Percentiles rank a stretch among this genome's conserved stretches.
phyloP scores from a whole-genome alignment of 2,888 invertebrate genomes.

The Ophion obscuratus region DNA sequence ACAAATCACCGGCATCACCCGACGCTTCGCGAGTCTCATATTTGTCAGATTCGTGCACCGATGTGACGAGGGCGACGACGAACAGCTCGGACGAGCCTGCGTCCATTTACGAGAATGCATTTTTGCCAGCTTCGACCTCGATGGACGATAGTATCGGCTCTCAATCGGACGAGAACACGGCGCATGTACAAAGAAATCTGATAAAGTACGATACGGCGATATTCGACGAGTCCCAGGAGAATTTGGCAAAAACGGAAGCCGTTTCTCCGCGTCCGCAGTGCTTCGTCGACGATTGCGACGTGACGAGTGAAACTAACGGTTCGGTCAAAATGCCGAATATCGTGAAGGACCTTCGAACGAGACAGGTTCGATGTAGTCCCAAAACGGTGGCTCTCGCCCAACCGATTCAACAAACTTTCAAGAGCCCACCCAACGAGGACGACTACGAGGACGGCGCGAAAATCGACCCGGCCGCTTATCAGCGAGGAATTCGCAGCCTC shows the following conservation, averaged over 20 bases:
- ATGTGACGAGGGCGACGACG: not conserved
- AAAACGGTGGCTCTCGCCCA: not conserved
- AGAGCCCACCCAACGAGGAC: not conserved
- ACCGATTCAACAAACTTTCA: not conserved
- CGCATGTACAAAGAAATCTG: not conserved
- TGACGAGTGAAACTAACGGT: not conserved
- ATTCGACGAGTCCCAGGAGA: not conserved
- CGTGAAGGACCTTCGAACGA: slow-evolving; percentile 62
- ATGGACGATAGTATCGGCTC: not conserved
- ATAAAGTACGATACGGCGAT: slow-evolving; percentile 22
- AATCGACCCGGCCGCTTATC: not conserved
- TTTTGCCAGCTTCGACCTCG: not conserved
- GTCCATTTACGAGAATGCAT: slow-evolving; percentile 37
- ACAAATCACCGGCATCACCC: slow-evolving; percentile 15
- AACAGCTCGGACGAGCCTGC: not conserved
- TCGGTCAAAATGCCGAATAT: slow-evolving; percentile 10
- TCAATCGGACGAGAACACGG: not conserved
- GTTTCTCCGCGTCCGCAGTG: not conserved
- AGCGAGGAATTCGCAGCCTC: slow-evolving; percentile 27
- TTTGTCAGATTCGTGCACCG: not conserved
- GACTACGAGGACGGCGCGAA: no score
- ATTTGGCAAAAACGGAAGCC: not conserved
- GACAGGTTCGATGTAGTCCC: slow-evolving; percentile 55
- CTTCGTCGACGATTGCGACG: not conserved
- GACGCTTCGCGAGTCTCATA: not conserved